These are phyloP conservation scores for Drosophila serrata DNA, from an alignment of 1,140 invertebrate species.

Conservation along the genomic window DNA sequence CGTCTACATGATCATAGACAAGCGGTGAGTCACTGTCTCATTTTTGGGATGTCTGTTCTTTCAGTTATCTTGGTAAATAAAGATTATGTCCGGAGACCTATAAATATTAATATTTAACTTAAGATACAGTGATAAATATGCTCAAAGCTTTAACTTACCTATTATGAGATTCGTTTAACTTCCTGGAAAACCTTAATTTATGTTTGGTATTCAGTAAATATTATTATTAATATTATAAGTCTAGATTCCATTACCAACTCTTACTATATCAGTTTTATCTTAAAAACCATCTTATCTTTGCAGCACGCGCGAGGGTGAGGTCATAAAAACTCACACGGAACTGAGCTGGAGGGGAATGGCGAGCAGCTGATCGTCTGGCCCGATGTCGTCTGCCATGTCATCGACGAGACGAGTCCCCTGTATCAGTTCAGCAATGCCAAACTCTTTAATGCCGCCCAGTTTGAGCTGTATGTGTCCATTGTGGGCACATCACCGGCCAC, in stretches of 20 bases:
- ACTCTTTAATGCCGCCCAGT: constrained; percentile 88
- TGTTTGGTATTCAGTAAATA: not conserved
- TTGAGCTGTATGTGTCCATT: constrained; percentile 94
- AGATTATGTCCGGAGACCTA: not conserved
- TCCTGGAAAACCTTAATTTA: not conserved
- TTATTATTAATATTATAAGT: not conserved
- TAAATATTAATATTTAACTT: not conserved
- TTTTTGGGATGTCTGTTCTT: constrained; percentile 10
- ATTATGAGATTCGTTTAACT: not conserved
- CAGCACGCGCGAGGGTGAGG: constrained; percentile 79
- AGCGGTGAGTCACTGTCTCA: constrained; percentile 60
- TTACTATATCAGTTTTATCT: not conserved
- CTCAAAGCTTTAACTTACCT: not conserved
- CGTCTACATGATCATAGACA: constrained; percentile 87
- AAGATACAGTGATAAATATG: not conserved
- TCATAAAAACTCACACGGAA: constrained; percentile 71
- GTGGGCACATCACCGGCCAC: constrained; percentile 93
- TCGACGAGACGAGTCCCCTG: constrained; percentile 87
- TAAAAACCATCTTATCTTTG: constrained; percentile 9
- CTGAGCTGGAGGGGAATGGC: constrained; percentile 79
- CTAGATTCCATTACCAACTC: not conserved
- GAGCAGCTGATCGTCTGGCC: constrained; percentile 88
- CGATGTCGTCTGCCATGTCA: constrained; percentile 88
- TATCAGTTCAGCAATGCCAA: constrained; percentile 86
- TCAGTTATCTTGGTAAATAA: not conserved